Percentiles rank a stretch among this genome's conserved stretches.
Evolutionary conservation across 2,113 vertebrate species (phyloP).

Genomic region (Trichomycterus rosablanca): DNA sequence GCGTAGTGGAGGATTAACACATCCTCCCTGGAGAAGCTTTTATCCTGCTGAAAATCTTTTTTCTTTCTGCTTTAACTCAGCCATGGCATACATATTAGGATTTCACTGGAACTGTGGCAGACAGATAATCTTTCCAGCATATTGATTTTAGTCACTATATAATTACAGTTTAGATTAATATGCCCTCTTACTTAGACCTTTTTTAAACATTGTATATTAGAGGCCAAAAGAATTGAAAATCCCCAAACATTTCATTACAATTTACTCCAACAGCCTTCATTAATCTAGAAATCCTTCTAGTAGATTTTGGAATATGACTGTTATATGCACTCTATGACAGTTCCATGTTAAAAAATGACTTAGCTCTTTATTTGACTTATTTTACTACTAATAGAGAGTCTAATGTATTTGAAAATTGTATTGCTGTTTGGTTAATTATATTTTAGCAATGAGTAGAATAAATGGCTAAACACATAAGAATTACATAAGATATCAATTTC

Average conservation of each 20-base stretch:
- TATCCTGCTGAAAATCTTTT: slow-evolving; percentile 27
- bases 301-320: too few species aligned
- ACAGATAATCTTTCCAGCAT: neutral
- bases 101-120: slow-evolving; percentile 21
- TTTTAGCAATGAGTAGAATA: too few species aligned
- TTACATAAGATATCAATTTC: too few species aligned
- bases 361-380: too few species aligned
- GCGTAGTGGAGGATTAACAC: slow-evolving; percentile 58
- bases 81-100: slow-evolving; percentile 4
- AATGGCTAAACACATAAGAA: too few species aligned
- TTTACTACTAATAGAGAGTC: too few species aligned
- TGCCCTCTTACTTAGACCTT: neutral
- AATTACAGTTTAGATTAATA: neutral
- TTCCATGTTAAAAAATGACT: too few species aligned
- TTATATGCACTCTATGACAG: too few species aligned
- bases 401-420: too few species aligned
- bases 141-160: slow-evolving; percentile 19
- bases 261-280: neutral
- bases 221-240: neutral
- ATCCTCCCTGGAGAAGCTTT: slow-evolving; percentile 37
- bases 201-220: too few species aligned
- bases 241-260: neutral
- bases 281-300: too few species aligned
- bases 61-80: slow-evolving; percentile 20
- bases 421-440: too few species aligned